Evolutionary conservation across 2,888 invertebrate species (phyloP).

Genomic region (Coenonympha arcania): DNA sequence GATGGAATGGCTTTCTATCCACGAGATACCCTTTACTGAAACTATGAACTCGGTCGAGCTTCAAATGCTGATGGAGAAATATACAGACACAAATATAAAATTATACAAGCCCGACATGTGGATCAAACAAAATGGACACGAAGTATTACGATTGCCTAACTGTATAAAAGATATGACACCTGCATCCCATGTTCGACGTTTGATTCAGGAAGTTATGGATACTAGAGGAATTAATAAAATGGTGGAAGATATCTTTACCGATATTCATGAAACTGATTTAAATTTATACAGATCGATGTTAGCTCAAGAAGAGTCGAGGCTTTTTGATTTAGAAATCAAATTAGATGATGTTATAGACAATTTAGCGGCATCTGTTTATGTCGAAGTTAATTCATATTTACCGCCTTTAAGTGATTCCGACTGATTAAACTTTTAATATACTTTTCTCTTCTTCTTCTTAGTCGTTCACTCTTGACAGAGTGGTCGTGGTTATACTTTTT

Average conservation of each 20-base stretch:
- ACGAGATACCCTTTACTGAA: slow-evolving; percentile 9
- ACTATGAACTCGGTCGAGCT: slow-evolving; percentile 14
- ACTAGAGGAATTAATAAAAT: not conserved
- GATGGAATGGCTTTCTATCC: slow-evolving; percentile 17
- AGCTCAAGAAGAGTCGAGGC: slow-evolving; percentile 8
- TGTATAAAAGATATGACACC: slow-evolving; percentile 17
- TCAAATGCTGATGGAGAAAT: slow-evolving; percentile 10
- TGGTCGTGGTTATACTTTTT: no score
- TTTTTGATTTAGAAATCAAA: slow-evolving; percentile 10
- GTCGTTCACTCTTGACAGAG: no score
- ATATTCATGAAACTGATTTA: not conserved
- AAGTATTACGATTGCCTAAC: slow-evolving; percentile 17
- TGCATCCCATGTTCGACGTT: slow-evolving; percentile 2
- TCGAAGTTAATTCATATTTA: slow-evolving; percentile 10
- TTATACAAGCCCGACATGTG: slow-evolving; percentile 15
- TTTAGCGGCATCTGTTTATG: not conserved
- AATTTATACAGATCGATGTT: slow-evolving; percentile 1
- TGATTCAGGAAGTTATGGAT: not conserved
- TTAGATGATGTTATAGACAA: slow-evolving; percentile 10
- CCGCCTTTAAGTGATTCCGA: slow-evolving; percentile 9
- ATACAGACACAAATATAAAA: slow-evolving; percentile 10
- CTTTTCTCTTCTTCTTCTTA: no score
- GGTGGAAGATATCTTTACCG: not conserved
- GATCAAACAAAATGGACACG: slow-evolving; percentile 13
- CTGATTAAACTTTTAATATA: no score